A percentile compares a stretch with the other conserved stretches of the same genome.
phyloP scores from a whole-genome alignment of 2,797 vertebrate species.

The Garrulus glandarius region DNA sequence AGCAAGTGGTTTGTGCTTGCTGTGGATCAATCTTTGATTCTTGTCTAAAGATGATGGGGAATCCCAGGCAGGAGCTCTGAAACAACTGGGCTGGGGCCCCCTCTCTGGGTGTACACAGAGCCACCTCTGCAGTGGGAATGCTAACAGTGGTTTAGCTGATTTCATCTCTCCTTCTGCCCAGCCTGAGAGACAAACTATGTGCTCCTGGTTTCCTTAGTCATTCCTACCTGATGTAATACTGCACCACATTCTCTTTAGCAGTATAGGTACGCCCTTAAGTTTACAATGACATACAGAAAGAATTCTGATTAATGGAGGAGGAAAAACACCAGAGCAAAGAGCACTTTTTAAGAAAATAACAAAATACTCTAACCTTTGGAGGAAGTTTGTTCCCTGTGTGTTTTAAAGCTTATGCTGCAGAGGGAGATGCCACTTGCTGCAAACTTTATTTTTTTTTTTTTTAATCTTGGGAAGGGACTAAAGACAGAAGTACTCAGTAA shows the following conservation, averaged over 20 bases:
- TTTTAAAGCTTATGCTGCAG: conserved; percentile 23
- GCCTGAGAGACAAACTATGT: accelerated
- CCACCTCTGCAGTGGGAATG: background rate
- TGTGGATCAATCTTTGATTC: background rate
- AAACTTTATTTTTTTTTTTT: background rate
- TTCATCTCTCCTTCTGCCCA: background rate
- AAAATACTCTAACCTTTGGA: background rate
- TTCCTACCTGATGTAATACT: background rate
- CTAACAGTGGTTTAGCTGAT: background rate
- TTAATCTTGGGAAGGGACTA: background rate
- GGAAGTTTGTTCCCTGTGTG: background rate
- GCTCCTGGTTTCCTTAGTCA: background rate
- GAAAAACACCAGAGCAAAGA: background rate
- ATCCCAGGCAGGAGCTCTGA: background rate
- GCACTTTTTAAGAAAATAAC: background rate
- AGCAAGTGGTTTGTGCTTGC: background rate
- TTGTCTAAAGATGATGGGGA: background rate
- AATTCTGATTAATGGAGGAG: background rate
- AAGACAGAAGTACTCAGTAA: background rate
- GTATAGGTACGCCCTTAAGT: background rate
- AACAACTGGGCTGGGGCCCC: background rate
- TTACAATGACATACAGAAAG: background rate
- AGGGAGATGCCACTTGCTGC: background rate
- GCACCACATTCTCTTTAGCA: background rate
- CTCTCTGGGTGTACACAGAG: background rate